Evolutionary conservation across 1,140 invertebrate species (phyloP), one percentile per base, ranked within the genome.

Genomic region (Elymnias hypermnestra): DNA sequence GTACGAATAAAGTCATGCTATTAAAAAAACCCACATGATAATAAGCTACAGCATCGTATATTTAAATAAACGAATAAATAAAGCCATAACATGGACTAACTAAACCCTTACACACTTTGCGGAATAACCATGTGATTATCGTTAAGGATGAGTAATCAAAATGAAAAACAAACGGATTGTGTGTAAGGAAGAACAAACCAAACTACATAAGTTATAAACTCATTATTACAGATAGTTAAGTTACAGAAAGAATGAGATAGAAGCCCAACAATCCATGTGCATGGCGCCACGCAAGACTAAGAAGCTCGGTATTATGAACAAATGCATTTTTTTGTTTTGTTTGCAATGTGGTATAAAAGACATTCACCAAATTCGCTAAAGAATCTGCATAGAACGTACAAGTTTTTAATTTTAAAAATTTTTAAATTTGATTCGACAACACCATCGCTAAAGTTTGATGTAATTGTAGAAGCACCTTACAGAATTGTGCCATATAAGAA

Each of bases 1-100:
- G 31, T 45, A 55, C 14, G 45, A 61, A 60, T 31, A 53, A 57
- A 68, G 45, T 61, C 81, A 84, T 82, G 81, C 81, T 68, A 84
- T 84, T 84, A 84, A 84, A 84, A 83, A 84, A 81, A 82, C 81
- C 81, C 81, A 84, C 81, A 84, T 82, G 81, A 82, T 72, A 78
- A 53, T n/a, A n/a, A n/a, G 75, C 72, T 60, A 78, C 71, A 66
- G 13, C 31, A 17, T 33, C 31, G 13, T 15, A 2, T 15, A 31
- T 6, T 7, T 28, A n/a, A 31, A 31, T 6, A 31, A 31, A 17
- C 31, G 5, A 33, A 9, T 15, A 33, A 33, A 33, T 33, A 33
- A 33, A 33, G 15, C 13, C 5, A 17, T 15, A 17, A 33, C 31
- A 33, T 33, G 13, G 13, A 33, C 31, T 33, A 17, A 29, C 13